Percentiles rank a stretch among this genome's conserved stretches.
Evolutionary conservation across 2,113 vertebrate genomes (phyloP).

Genomic region (Lepus americanus): DNA sequence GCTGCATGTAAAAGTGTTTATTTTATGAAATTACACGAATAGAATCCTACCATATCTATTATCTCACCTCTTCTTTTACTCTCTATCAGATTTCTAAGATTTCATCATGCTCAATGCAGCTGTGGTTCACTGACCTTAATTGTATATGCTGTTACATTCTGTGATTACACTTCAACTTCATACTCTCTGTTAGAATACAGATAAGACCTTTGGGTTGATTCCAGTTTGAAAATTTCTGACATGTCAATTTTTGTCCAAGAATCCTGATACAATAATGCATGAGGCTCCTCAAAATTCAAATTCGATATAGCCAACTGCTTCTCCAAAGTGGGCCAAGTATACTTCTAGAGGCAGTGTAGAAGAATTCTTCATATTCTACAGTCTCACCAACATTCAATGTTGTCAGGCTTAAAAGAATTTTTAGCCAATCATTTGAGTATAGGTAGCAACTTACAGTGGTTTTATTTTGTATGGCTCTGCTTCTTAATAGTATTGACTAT

Average conservation of each 20-base stretch:
- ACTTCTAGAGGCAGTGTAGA: neutral
- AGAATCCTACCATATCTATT: neutral
- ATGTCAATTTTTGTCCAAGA: neutral
- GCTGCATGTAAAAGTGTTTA: neutral
- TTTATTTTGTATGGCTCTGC: neutral
- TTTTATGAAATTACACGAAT: neutral
- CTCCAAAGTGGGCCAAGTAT: neutral
- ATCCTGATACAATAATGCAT: neutral
- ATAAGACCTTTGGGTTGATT: constrained; percentile 22
- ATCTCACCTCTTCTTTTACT: constrained; percentile 34
- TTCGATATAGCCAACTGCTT: neutral
- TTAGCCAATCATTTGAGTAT: neutral
- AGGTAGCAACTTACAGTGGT: neutral
- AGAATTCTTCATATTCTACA: neutral
- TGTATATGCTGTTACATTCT: neutral
- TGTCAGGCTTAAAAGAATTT: neutral
- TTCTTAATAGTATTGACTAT: neutral
- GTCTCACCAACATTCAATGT: neutral
- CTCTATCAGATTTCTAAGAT: neutral
- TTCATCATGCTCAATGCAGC: neutral
- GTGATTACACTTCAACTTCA: neutral
- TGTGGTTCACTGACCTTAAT: neutral
- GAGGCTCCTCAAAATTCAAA: neutral
- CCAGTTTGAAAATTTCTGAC: neutral
- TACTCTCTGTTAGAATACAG: neutral